Conservation (phyloP, 2,888 invertebrate genomes). For the Taphrorychus bicolor region DNA sequence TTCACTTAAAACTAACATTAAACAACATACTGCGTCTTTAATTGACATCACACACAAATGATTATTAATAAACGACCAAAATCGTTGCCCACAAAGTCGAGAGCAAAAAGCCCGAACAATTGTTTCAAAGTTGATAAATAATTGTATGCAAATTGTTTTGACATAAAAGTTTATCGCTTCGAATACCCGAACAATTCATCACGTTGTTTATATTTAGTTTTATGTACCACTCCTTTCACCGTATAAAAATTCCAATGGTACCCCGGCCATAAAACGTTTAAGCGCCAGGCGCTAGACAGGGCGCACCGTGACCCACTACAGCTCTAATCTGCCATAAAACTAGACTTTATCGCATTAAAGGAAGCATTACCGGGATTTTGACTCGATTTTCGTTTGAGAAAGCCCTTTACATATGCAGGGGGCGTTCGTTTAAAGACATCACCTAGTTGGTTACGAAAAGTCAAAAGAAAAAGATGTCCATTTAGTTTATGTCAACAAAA, state of each 20-base stretch:
- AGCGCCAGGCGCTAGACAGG: conserved; percentile 1
- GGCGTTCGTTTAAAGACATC: too few relatives aligned
- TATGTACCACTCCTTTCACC: not conserved
- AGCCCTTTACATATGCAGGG: not conserved
- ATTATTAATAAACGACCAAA: not conserved
- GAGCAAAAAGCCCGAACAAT: not conserved
- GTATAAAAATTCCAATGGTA: not conserved
- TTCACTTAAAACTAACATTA: too few relatives aligned
- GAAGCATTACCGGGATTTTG: conserved; percentile 11
- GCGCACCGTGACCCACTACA: conserved; percentile 3
- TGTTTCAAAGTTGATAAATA: not conserved
- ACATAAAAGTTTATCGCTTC: not conserved
- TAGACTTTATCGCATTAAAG: conserved; percentile 19
- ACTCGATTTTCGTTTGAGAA: conserved; percentile 7
- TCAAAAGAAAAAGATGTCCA: too few relatives aligned
- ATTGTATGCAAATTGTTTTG: conserved; percentile 5
- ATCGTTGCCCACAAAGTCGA: not conserved
- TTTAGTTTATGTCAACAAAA: too few relatives aligned
- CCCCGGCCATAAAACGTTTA: not conserved
- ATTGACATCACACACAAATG: too few relatives aligned
- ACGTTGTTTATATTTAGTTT: not conserved
- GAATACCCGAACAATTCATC: not conserved
- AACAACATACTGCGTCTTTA: too few relatives aligned
- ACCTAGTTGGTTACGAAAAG: too few relatives aligned
- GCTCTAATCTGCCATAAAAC: conserved; percentile 22